Percentiles rank a stretch among this genome's conserved stretches.
Evolutionary conservation across 2,888 invertebrate genomes (phyloP).

Genomic region (Siphlonurus alternatus): DNA sequence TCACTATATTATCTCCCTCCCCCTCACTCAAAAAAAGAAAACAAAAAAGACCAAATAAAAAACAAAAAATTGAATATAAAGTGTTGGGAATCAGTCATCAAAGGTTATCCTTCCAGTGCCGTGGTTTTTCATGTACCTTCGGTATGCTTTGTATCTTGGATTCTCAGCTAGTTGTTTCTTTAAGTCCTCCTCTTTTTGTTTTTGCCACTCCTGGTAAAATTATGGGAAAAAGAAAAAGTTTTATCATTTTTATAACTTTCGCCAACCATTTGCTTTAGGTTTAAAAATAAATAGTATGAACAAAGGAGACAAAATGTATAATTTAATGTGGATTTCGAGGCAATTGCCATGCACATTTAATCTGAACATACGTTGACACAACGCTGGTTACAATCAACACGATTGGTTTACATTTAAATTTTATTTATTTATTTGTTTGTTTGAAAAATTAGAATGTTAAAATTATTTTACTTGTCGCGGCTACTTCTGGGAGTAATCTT

Average conservation of each 20-base stretch:
- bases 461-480: too few species aligned
- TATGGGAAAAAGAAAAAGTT: background rate
- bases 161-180: slow-evolving; percentile 74
- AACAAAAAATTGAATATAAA: background rate
- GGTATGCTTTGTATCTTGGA: slow-evolving; percentile 72
- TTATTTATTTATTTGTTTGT: too few species aligned
- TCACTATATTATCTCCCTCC: too few species aligned
- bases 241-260: background rate
- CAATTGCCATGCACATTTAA: too few species aligned
- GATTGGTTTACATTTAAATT: too few species aligned
- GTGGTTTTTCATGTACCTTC: slow-evolving; percentile 79
- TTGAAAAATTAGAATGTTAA: too few species aligned
- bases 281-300: background rate
- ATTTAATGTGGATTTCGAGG: background rate
- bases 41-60: background rate
- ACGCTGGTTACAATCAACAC: too few species aligned
- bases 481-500: too few species aligned
- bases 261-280: background rate
- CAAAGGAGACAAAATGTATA: background rate
- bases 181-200: slow-evolving; percentile 65
- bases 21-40: too few species aligned
- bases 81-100: slow-evolving; percentile 49
- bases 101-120: slow-evolving; percentile 84
- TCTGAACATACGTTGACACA: too few species aligned
- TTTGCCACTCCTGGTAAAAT: slow-evolving; percentile 45